Evolutionary conservation across 2,888 invertebrate genomes (phyloP).

Genomic region (Strigamia transsilvanica): DNA sequence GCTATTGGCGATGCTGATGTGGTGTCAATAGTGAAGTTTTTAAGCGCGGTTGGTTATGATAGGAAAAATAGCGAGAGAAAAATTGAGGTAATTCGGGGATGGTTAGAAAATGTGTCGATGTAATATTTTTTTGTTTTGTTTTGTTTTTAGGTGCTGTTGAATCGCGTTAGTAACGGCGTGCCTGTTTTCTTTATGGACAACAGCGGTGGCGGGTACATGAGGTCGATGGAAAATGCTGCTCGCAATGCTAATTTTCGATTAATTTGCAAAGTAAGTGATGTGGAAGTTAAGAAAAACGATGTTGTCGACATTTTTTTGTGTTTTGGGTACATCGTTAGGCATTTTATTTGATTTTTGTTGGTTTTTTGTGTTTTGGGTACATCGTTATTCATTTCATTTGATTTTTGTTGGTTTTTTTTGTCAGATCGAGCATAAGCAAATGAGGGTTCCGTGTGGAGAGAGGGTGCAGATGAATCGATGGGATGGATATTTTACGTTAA

Average conservation of each 20-base stretch:
- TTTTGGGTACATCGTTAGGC: background rate
- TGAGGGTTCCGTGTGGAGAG: background rate
- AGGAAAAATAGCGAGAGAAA: background rate
- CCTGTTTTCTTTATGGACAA: background rate
- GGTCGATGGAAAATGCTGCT: background rate
- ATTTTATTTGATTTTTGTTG: too few species aligned
- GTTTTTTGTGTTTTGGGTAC: background rate
- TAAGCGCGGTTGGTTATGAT: constrained; percentile 21
- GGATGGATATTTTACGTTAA: background rate
- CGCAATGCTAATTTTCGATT: background rate
- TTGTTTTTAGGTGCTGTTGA: background rate
- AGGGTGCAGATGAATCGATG: background rate
- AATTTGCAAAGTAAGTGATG: background rate
- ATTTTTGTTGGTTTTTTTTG: background rate
- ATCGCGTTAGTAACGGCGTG: background rate
- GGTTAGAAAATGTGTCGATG: background rate
- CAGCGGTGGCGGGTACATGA: background rate
- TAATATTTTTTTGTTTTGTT: background rate
- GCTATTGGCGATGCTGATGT: background rate
- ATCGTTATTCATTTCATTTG: background rate
- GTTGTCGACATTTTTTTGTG: background rate
- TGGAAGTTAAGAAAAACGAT: too few species aligned
- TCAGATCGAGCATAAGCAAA: background rate
- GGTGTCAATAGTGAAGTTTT: background rate
- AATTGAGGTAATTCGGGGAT: background rate